Evolutionary conservation across 1,140 invertebrate genomes (phyloP).

Genomic region (Cyrtorhinus lividipennis): DNA sequence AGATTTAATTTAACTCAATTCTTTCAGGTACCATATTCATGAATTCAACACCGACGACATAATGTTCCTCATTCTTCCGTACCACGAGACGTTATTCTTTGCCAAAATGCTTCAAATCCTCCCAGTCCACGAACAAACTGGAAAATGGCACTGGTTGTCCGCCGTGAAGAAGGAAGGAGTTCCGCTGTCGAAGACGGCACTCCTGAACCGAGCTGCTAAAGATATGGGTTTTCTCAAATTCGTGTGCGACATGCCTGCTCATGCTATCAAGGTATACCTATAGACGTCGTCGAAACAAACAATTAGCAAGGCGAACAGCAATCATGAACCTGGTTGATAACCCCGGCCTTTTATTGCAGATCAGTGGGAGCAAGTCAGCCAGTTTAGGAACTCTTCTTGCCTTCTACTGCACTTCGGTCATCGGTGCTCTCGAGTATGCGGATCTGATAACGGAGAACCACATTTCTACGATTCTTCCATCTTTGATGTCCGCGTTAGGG

Average conservation of each 20-base stretch:
- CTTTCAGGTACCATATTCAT: constrained; percentile 64
- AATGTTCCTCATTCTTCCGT: constrained; percentile 68
- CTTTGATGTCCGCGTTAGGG: constrained; percentile 48
- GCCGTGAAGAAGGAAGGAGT: constrained; percentile 55
- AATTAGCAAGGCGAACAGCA: too few species aligned
- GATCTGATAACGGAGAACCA: constrained; percentile 42
- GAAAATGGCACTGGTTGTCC: constrained; percentile 61
- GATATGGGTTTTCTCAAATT: constrained; percentile 56
- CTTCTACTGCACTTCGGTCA: constrained; percentile 57
- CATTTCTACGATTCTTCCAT: constrained; percentile 50
- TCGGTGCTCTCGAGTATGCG: constrained; percentile 46
- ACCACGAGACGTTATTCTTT: constrained; percentile 83
- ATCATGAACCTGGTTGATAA: too few species aligned
- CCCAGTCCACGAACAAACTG: constrained; percentile 42
- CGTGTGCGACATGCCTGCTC: constrained; percentile 49
- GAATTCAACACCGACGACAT: constrained; percentile 70
- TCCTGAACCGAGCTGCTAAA: constrained; percentile 53
- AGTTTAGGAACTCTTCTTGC: constrained; percentile 53
- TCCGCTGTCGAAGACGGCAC: constrained; percentile 48
- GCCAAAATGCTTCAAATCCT: constrained; percentile 63
- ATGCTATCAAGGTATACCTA: constrained; percentile 49
- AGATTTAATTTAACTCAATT: too few species aligned
- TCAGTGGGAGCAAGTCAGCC: constrained; percentile 38
- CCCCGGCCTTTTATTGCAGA: too few species aligned
- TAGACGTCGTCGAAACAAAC: too few species aligned